phyloP scores from a whole-genome alignment of 2,113 vertebrate genomes.

The Capra hircus region DNA sequence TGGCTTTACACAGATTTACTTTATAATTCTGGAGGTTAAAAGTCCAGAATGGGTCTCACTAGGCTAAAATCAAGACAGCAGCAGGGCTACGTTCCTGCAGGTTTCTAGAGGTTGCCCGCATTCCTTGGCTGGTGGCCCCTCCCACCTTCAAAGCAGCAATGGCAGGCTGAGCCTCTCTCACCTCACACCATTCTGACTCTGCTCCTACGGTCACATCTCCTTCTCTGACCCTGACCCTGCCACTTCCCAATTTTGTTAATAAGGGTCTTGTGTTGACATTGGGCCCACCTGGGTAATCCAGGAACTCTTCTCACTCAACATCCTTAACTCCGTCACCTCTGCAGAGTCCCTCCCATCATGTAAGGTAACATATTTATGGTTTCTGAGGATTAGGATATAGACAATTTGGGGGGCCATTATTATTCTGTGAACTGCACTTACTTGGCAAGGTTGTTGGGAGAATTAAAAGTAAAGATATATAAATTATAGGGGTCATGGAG shows the following conservation, averaged over 20 bases:
- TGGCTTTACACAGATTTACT: background rate
- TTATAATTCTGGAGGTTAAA: background rate
- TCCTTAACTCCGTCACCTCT: background rate
- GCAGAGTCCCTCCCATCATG: background rate
- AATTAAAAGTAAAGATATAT: background rate
- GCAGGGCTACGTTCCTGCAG: accelerated
- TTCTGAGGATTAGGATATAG: background rate
- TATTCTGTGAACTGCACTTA: background rate
- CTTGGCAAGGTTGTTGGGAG: background rate
- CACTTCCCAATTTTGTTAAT: background rate
- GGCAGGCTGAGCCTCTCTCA: background rate
- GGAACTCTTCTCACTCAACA: background rate
- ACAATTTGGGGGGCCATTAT: accelerated
- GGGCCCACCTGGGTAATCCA: background rate
- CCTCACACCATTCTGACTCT: background rate
- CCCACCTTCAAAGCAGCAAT: background rate
- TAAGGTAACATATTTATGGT: background rate
- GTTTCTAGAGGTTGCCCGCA: background rate
- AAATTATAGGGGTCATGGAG: background rate
- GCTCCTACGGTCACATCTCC: background rate
- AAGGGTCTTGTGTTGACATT: background rate
- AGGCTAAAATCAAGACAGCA: background rate
- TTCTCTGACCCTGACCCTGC: background rate
- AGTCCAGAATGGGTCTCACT: background rate
- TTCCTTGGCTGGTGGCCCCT: background rate